Percentiles rank a stretch among this genome's conserved stretches.
These are phyloP conservation scores for Frankliniella fusca DNA, from an alignment of 2,888 invertebrate genomes.

Conservation along the genomic window DNA sequence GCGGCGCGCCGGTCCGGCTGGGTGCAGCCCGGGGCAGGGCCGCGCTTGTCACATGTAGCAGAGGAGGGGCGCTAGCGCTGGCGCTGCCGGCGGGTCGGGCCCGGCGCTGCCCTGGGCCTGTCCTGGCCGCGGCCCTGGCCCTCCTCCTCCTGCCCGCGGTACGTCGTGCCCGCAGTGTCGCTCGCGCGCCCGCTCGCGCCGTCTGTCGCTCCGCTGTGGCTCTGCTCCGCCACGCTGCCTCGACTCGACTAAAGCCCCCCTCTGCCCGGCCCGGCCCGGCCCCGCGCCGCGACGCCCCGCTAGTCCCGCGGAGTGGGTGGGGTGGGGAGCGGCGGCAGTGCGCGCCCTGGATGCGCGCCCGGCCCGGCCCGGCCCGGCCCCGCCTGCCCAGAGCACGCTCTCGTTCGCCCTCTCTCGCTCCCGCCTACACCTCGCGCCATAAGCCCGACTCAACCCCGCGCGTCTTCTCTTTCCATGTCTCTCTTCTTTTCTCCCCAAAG, in stretches of 20 bases:
- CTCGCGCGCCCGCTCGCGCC: not conserved
- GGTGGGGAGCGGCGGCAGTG: conserved; percentile 17
- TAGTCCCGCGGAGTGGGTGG: not conserved
- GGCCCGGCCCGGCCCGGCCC: not conserved
- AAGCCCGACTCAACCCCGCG: too few species aligned
- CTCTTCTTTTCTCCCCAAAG: not conserved
- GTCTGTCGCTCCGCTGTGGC: not conserved
- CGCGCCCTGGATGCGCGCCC: conserved; percentile 26
- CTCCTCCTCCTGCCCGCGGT: conserved; percentile 29
- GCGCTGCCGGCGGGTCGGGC: conserved; percentile 34
- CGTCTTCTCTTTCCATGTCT: not conserved
- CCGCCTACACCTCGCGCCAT: not conserved
- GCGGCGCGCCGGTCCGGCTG: conserved; percentile 19
- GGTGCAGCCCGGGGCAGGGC: conserved; percentile 36
- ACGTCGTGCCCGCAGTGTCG: not conserved
- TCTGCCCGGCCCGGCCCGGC: not conserved
- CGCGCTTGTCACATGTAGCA: conserved; percentile 39
- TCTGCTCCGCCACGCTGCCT: not conserved
- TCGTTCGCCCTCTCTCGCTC: not conserved
- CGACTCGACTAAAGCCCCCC: not conserved
- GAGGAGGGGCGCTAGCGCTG: conserved; percentile 34
- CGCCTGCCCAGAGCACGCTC: conserved; percentile 17
- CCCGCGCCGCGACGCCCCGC: not conserved
- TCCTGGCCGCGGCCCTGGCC: conserved; percentile 33
- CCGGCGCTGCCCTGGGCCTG: conserved; percentile 34